These are phyloP conservation scores for Corythoichthys intestinalis DNA, from an alignment of 2,113 vertebrate species.

Conservation along the genomic window DNA sequence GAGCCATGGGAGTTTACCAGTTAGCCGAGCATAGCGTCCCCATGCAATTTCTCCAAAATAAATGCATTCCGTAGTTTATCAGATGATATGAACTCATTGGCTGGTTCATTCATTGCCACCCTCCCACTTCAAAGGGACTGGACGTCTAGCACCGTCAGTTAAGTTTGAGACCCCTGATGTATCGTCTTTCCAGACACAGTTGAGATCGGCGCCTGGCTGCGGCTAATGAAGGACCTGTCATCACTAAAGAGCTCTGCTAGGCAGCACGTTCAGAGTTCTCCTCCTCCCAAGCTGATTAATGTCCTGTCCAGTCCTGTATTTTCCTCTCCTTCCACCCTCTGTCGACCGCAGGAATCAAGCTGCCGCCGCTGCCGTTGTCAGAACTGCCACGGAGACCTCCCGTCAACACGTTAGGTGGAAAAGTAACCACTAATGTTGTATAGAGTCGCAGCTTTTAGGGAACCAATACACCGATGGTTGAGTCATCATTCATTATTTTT, in stretches of 20 bases:
- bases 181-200: slow-evolving; percentile 29
- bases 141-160: too few relatives aligned
- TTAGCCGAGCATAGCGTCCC: too few relatives aligned
- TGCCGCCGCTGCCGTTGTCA: slow-evolving; percentile 72
- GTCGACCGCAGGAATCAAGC: slow-evolving; percentile 28
- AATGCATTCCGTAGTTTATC: too few relatives aligned
- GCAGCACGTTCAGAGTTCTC: slow-evolving; percentile 46
- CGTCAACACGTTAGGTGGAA: slow-evolving; percentile 31
- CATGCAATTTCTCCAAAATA: too few relatives aligned
- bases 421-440: slow-evolving; percentile 37
- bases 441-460: too few relatives aligned
- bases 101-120: too few relatives aligned
- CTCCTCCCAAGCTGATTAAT: slow-evolving; percentile 60
- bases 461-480: too few relatives aligned
- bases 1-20: too few relatives aligned
- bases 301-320: not conserved
- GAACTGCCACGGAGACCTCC: slow-evolving; percentile 73
- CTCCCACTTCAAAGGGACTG: too few relatives aligned
- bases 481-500: too few relatives aligned
- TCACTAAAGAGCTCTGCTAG: slow-evolving; percentile 65
- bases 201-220: slow-evolving; percentile 64
- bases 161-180: too few relatives aligned
- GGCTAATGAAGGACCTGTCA: slow-evolving; percentile 81
- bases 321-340: not conserved
- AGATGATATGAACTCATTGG: too few relatives aligned